Evolutionary conservation across 2,113 vertebrate species (phyloP).

Genomic region (Heterocephalus glaber): DNA sequence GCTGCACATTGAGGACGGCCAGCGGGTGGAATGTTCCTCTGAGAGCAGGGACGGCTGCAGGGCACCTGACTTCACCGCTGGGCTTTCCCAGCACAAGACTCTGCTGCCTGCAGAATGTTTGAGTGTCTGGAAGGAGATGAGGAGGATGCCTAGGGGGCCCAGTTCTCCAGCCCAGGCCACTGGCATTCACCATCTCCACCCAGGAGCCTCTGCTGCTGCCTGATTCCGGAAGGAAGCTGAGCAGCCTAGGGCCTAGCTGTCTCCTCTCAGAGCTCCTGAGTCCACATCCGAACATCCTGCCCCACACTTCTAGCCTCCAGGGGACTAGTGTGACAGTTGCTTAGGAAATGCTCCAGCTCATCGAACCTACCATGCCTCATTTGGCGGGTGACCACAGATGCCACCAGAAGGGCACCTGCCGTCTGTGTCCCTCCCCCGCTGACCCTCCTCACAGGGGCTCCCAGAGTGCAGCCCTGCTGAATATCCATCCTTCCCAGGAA

Average conservation of each 20-base stretch:
- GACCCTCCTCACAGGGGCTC: background rate
- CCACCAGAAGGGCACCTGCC: background rate
- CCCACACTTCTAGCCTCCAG: too few species aligned
- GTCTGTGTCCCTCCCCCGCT: too few species aligned
- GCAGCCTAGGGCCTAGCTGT: background rate
- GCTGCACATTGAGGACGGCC: background rate
- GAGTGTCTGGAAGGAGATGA: background rate
- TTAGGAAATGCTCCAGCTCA: background rate
- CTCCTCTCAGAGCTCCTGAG: background rate
- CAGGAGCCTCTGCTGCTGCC: background rate
- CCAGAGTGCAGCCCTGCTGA: background rate
- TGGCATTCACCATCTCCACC: rapidly evolving
- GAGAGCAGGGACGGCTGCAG: background rate
- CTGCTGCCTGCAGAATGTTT: background rate
- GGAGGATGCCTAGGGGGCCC: background rate
- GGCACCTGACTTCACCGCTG: background rate
- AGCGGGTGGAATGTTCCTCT: background rate
- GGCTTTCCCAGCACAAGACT: background rate
- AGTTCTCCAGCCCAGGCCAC: background rate
- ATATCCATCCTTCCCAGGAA: background rate
- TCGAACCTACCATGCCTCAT: background rate
- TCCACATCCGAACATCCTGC: background rate
- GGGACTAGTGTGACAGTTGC: background rate
- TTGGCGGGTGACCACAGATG: too few species aligned
- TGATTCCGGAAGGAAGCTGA: background rate